Evolutionary conservation across 2,113 vertebrate species (phyloP).

Genomic region (Chauna torquata): DNA sequence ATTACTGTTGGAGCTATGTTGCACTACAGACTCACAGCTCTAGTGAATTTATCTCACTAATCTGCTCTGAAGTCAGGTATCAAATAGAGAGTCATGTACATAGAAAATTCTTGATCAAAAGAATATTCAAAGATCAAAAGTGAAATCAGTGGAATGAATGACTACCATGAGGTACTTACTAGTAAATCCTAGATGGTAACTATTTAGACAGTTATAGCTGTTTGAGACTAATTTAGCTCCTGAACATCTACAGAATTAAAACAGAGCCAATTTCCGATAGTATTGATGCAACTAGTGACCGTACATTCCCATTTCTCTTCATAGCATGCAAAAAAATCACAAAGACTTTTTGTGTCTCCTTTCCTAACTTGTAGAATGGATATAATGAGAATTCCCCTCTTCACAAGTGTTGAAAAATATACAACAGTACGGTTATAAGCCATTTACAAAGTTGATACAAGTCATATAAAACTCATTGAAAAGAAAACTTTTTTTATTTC

Average conservation of each 20-base stretch:
- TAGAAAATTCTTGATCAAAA: neutral
- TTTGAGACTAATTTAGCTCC: neutral
- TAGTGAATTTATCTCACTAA: neutral
- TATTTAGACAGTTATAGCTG: neutral
- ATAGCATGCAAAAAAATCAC: neutral
- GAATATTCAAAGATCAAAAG: neutral
- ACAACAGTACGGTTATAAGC: neutral
- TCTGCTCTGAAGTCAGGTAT: neutral
- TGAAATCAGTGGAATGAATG: neutral
- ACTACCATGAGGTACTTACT: neutral
- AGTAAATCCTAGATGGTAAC: neutral
- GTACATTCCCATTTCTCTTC: neutral
- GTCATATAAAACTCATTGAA: neutral
- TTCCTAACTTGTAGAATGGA: neutral
- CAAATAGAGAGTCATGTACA: neutral
- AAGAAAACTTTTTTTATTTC: neutral
- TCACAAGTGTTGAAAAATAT: neutral
- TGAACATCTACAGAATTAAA: neutral
- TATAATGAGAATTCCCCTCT: neutral
- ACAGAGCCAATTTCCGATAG: neutral
- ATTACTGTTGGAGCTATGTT: neutral
- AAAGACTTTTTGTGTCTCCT: neutral
- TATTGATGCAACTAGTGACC: neutral
- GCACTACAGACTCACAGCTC: neutral
- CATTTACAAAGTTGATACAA: neutral